Evolutionary conservation across 2,888 invertebrate species (phyloP).

Genomic region (Gibbula magus): DNA sequence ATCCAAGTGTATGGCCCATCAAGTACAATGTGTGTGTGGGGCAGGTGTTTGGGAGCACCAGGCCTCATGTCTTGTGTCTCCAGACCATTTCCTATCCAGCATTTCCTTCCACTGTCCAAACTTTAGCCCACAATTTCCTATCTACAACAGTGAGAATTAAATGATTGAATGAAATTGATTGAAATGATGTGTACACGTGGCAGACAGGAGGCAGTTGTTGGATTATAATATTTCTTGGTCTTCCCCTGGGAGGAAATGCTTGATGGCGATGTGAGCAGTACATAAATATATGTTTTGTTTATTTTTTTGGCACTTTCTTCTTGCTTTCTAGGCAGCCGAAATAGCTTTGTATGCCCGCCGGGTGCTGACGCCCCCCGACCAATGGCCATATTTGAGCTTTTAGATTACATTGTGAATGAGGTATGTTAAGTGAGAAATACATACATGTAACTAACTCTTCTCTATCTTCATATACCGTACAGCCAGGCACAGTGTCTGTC

Average conservation of each 20-base stretch:
- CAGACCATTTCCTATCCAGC: no score
- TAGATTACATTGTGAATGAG: slow-evolving; percentile 99
- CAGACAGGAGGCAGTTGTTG: no score
- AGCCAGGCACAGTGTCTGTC: not conserved
- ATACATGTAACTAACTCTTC: not conserved
- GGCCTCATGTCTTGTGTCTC: no score
- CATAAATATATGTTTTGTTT: slow-evolving; percentile 24
- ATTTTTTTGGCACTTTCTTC: slow-evolving; percentile 32
- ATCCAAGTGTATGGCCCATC: no score
- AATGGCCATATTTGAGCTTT: slow-evolving; percentile 98
- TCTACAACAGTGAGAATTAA: no score
- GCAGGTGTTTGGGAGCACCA: no score
- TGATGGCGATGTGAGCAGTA: slow-evolving; percentile 9
- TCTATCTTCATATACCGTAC: slow-evolving; percentile 18
- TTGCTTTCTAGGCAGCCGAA: slow-evolving; percentile 65
- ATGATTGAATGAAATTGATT: no score
- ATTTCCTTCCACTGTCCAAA: no score
- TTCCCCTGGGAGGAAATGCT: not conserved
- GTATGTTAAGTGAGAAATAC: slow-evolving; percentile 63
- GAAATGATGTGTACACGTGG: no score
- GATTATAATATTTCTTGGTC: no score
- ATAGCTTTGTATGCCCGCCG: slow-evolving; percentile 66
- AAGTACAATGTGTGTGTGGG: no score
- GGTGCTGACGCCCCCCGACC: slow-evolving; percentile 78
- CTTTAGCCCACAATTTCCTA: no score